These are phyloP conservation scores for Enteromius viviparus DNA, from an alignment of 2,797 vertebrate species.

Conservation along the genomic window DNA sequence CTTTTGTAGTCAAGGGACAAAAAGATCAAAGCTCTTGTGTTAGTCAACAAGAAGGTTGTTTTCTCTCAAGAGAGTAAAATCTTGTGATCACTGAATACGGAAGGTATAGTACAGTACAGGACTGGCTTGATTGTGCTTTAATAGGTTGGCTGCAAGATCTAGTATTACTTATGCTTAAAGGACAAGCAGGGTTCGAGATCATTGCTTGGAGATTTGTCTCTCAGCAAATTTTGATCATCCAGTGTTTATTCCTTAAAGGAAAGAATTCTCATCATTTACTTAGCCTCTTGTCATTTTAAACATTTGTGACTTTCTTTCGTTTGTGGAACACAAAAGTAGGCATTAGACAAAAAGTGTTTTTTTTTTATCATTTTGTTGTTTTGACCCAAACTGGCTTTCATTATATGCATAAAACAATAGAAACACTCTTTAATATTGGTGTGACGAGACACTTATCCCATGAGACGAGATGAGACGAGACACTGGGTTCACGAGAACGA, in stretches of 20 bases:
- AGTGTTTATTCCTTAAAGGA: not conserved
- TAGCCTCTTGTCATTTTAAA: not conserved
- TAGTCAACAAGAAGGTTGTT: slow-evolving; percentile 37
- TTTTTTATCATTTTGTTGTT: not conserved
- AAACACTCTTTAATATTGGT: not conserved
- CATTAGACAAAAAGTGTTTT: not conserved
- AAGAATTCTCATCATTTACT: not conserved
- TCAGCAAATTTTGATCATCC: not conserved
- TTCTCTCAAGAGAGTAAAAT: slow-evolving; percentile 39
- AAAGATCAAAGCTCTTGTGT: slow-evolving; percentile 8
- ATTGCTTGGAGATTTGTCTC: slow-evolving; percentile 1
- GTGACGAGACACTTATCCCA: too few species aligned
- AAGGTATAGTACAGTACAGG: not conserved
- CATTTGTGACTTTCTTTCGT: not conserved
- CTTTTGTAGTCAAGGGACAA: slow-evolving; percentile 25
- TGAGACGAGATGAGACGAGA: not conserved
- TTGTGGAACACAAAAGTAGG: not conserved
- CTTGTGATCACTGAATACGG: slow-evolving; percentile 24
- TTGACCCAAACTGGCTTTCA: not conserved
- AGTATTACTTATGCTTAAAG: slow-evolving; percentile 17
- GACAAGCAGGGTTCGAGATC: slow-evolving; percentile 15
- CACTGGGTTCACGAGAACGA: too few species aligned
- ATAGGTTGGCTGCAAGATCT: not conserved
- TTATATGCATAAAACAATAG: not conserved
- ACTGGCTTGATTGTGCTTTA: slow-evolving; percentile 10